These are phyloP conservation scores for Bombus waltoni DNA, from an alignment of 1,140 invertebrate genomes.

Conservation along the genomic window DNA sequence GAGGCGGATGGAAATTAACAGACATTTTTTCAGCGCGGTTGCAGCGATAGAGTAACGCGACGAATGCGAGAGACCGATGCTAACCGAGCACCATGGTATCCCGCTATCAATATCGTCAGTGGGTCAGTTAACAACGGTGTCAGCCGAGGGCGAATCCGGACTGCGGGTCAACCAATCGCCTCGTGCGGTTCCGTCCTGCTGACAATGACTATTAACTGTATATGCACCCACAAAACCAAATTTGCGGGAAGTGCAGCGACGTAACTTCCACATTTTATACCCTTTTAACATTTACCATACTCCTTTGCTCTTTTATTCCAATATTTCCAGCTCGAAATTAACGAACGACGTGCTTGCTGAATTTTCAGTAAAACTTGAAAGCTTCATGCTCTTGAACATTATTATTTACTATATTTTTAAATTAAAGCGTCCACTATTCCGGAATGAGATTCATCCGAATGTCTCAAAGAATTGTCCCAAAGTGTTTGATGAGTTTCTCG, in stretches of 20 bases:
- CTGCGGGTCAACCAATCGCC: conserved; percentile 72
- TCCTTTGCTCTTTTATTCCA: background rate
- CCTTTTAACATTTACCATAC: background rate
- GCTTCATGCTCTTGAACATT: background rate
- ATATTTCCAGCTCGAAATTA: background rate
- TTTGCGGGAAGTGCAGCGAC: conserved; percentile 35
- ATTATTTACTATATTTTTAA: too few relatives aligned
- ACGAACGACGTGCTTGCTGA: too few relatives aligned
- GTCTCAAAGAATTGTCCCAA: background rate
- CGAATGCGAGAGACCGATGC: conserved; percentile 28
- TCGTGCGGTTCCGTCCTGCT: conserved; percentile 56
- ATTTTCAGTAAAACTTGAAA: background rate
- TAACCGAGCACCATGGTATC: conserved; percentile 39
- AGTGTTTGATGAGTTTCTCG: background rate
- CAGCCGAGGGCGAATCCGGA: conserved; percentile 75
- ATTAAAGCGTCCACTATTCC: background rate
- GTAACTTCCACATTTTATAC: background rate
- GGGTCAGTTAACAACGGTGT: conserved; percentile 79
- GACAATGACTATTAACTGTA: conserved; percentile 71
- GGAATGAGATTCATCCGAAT: background rate
- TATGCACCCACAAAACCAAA: conserved; percentile 58
- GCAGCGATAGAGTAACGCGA: background rate
- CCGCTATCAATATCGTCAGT: conserved; percentile 70
- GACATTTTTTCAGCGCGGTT: background rate
- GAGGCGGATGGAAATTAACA: background rate